Percentiles rank a stretch among this genome's conserved stretches.
These are phyloP conservation scores for Phrynocephalus guinanensis DNA, from an alignment of 2,797 vertebrate species.

Conservation along the genomic window DNA sequence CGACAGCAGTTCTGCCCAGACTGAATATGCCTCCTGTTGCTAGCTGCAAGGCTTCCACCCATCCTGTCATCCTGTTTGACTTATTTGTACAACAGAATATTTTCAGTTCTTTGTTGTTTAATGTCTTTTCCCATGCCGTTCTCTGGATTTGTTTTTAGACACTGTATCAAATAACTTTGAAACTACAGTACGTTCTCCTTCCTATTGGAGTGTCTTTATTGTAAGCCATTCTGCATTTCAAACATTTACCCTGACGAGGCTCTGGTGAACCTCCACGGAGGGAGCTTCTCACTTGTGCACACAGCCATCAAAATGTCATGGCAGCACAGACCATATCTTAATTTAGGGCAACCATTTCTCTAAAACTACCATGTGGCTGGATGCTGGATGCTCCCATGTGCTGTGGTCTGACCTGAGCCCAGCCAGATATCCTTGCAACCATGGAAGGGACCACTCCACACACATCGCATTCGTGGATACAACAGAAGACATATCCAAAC, in stretches of 20 bases:
- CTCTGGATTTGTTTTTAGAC: neutral
- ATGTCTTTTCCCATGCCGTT: neutral
- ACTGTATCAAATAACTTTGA: neutral
- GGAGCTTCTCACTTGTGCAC: neutral
- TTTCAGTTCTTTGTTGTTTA: neutral
- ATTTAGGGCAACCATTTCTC: neutral
- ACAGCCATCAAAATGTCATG: neutral
- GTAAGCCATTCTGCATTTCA: neutral
- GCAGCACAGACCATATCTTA: too few relatives aligned
- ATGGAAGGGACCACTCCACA: too few relatives aligned
- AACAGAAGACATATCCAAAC: too few relatives aligned
- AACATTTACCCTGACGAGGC: neutral
- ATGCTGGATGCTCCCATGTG: neutral
- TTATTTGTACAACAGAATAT: neutral
- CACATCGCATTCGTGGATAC: too few relatives aligned
- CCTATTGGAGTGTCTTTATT: neutral
- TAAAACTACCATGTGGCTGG: neutral
- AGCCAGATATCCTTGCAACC: neutral
- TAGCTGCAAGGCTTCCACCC: conserved; percentile 21
- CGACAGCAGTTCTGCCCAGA: neutral
- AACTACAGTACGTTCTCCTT: neutral
- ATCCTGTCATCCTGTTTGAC: neutral
- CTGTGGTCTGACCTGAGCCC: neutral
- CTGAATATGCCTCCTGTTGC: neutral
- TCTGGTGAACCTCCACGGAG: neutral